Percentiles rank a stretch among this genome's conserved stretches.
Conservation (phyloP, 2,797 vertebrate genomes). For the Melanogrammus aeglefinus region DNA sequence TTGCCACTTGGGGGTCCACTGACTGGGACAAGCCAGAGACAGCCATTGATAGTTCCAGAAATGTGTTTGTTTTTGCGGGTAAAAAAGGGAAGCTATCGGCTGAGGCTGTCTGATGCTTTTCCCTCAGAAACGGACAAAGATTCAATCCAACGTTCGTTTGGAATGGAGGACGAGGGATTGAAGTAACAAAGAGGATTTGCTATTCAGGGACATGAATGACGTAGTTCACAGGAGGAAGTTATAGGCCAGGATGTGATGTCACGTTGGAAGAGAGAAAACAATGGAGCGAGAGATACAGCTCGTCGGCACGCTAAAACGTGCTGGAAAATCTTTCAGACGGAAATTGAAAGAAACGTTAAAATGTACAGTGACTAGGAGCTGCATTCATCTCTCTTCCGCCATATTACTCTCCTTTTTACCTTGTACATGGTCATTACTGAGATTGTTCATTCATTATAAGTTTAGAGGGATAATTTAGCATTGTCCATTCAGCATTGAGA, state of each 20-base stretch:
- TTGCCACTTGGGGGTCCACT: constrained; percentile 50
- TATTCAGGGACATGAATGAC: constrained; percentile 39
- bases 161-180: constrained; percentile 25
- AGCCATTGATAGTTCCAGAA: constrained; percentile 65
- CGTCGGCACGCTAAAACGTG: too few relatives aligned
- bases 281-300: constrained; percentile 39
- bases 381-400: too few relatives aligned
- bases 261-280: constrained; percentile 41
- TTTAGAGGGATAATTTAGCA: too few relatives aligned
- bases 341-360: too few relatives aligned
- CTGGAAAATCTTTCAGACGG: too few relatives aligned
- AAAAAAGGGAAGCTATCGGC: constrained; percentile 52
- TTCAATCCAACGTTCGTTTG: constrained; percentile 17
- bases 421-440: too few relatives aligned
- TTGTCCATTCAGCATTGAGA: too few relatives aligned
- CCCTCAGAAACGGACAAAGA: constrained; percentile 53
- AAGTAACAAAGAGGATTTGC: constrained; percentile 10
- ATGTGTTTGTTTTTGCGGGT: constrained; percentile 31
- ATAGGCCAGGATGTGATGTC: constrained; percentile 61
- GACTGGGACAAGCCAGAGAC: constrained; percentile 69
- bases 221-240: constrained; percentile 61
- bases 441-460: too few relatives aligned
- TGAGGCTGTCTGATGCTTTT: constrained; percentile 67
- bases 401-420: too few relatives aligned
- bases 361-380: too few relatives aligned